Percentiles rank a stretch among this genome's conserved stretches.
Conservation (phyloP, 2,888 invertebrate species). For the Thelaira solivaga region DNA sequence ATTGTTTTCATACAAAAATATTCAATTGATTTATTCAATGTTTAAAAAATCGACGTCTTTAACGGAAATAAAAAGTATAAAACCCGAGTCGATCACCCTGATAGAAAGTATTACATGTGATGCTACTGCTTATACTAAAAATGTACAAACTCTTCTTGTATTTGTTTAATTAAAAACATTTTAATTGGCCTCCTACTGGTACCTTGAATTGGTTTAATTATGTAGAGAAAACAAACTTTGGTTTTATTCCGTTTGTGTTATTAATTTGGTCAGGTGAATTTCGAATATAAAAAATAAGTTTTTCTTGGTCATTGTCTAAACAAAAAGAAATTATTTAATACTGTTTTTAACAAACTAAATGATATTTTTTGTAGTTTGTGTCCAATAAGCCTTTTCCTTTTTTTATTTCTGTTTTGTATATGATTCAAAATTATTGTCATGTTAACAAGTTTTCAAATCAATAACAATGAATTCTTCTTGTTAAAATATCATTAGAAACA, state of each 20-base stretch:
- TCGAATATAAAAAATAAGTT: neutral
- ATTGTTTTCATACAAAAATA: too few relatives aligned
- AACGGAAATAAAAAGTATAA: too few relatives aligned
- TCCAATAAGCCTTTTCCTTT: neutral
- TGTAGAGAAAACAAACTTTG: constrained; percentile 50
- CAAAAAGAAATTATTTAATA: constrained; percentile 52
- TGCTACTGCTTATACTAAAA: constrained; percentile 23
- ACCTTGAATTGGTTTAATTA: constrained; percentile 61
- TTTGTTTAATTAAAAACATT: constrained; percentile 63
- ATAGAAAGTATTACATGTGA: too few relatives aligned
- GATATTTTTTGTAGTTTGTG: constrained; percentile 8
- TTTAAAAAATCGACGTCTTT: too few relatives aligned
- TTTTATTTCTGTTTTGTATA: constrained; percentile 53
- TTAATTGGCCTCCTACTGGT: constrained; percentile 59
- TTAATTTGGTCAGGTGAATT: constrained; percentile 1
- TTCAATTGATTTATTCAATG: too few relatives aligned
- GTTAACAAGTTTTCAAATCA: constrained; percentile 47
- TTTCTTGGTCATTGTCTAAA: constrained; percentile 17
- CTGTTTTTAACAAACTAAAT: constrained; percentile 49
- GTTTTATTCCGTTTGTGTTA: constrained; percentile 21
- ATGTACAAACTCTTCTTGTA: constrained; percentile 57
- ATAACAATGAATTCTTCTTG: constrained; percentile 44
- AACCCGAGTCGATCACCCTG: too few relatives aligned
- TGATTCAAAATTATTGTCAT: constrained; percentile 48
- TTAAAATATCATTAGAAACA: constrained; percentile 40